phyloP scores from a whole-genome alignment of 1,140 invertebrate species.

The Drosophila suzukii region DNA sequence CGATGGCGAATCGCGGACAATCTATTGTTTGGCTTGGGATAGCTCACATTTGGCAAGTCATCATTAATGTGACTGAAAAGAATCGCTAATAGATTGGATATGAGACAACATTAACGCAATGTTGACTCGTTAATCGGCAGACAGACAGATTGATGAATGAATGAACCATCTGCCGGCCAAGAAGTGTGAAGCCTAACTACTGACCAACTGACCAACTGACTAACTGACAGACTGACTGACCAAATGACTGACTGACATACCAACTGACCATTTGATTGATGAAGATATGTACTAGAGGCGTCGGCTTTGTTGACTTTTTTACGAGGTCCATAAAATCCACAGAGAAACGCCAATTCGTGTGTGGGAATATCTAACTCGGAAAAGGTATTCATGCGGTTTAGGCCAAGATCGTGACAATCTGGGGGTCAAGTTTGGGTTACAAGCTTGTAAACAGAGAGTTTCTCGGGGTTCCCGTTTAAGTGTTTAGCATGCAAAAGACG shows the following conservation, averaged over 20 bases:
- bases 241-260: slow-evolving; percentile 11
- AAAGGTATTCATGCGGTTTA: not conserved
- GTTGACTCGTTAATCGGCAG: slow-evolving; percentile 21
- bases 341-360: slow-evolving; percentile 10
- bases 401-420: slow-evolving; percentile 23
- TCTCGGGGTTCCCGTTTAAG: not conserved
- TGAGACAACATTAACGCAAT: slow-evolving; percentile 58
- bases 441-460: not conserved
- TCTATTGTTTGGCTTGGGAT: slow-evolving; percentile 17
- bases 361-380: slow-evolving; percentile 29
- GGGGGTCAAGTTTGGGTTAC: slow-evolving; percentile 6
- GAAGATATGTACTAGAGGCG: slow-evolving; percentile 50
- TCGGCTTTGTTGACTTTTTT: slow-evolving; percentile 33
- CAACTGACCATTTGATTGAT: slow-evolving; percentile 46
- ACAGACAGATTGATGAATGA: slow-evolving; percentile 71
- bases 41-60: slow-evolving; percentile 55
- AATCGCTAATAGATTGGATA: slow-evolving; percentile 70
- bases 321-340: slow-evolving; percentile 36
- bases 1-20: slow-evolving; percentile 36
- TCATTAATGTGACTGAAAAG: slow-evolving; percentile 49
- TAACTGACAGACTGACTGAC: not conserved
- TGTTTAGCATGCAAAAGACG: not conserved
- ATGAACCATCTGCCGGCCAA: slow-evolving; percentile 24
- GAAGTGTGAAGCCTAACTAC: slow-evolving; percentile 34
- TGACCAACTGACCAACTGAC: slow-evolving; percentile 12